Conservation (phyloP, 2,113 vertebrate species). For the Cavia porcellus region DNA sequence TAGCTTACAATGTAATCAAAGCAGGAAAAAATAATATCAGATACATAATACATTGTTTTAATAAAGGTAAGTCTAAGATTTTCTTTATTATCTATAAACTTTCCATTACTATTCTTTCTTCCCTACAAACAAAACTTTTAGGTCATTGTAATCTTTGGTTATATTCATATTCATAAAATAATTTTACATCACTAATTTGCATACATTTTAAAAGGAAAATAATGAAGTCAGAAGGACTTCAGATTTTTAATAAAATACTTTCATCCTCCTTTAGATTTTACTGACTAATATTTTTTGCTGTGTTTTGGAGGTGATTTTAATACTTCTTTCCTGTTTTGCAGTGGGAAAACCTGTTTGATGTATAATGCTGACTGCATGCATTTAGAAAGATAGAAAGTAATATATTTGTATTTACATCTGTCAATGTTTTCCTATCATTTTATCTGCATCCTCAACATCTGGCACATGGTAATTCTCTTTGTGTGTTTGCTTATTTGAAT, state of each 20-base stretch:
- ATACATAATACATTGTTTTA: background rate
- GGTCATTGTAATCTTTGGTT: background rate
- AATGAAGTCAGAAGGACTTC: background rate
- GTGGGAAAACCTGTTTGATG: background rate
- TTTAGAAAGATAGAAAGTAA: background rate
- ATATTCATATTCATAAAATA: background rate
- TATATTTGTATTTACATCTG: background rate
- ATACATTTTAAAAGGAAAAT: constrained; percentile 1
- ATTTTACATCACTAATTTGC: background rate
- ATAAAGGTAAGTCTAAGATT: background rate
- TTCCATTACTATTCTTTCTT: background rate
- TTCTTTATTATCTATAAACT: background rate
- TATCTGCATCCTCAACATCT: background rate
- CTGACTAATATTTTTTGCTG: background rate
- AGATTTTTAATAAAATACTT: background rate
- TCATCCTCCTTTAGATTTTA: background rate
- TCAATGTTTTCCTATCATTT: background rate
- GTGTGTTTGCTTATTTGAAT: background rate
- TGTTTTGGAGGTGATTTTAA: background rate
- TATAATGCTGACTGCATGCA: background rate
- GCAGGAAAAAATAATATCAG: background rate
- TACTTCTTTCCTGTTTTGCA: background rate
- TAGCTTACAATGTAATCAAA: background rate
- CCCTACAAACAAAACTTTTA: background rate
- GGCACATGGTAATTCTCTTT: background rate